These are phyloP conservation scores for Odocoileus virginianus DNA, from an alignment of 2,113 vertebrate genomes.

Conservation along the genomic window DNA sequence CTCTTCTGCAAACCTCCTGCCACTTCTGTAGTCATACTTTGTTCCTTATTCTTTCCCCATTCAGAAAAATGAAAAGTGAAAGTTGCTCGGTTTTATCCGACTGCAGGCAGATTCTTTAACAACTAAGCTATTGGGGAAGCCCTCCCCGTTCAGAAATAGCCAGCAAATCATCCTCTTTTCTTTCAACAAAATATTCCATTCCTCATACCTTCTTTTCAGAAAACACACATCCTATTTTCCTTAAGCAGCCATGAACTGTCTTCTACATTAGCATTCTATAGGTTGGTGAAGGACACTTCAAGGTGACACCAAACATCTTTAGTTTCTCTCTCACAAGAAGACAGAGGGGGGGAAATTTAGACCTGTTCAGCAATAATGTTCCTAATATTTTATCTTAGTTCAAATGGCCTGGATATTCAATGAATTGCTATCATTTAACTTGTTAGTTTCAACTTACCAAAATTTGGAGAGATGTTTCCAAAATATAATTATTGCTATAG, in stretches of 20 bases:
- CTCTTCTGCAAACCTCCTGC: not conserved
- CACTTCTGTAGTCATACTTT: not conserved
- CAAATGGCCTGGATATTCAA: not conserved
- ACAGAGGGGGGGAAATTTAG: not conserved
- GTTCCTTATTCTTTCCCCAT: not conserved
- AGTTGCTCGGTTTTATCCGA: fast-evolving
- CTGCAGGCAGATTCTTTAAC: not conserved
- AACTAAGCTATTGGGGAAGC: not conserved
- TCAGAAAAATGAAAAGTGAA: not conserved
- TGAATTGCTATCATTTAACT: not conserved
- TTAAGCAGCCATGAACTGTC: not conserved
- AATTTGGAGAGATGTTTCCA: not conserved
- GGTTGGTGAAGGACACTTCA: not conserved
- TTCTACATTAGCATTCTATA: not conserved
- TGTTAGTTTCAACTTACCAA: not conserved
- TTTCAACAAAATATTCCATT: not conserved
- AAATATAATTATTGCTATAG: not conserved
- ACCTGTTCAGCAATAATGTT: not conserved
- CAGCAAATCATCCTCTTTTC: not conserved
- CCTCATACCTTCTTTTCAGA: not conserved
- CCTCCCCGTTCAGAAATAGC: not conserved
- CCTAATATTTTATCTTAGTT: not conserved
- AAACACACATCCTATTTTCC: not conserved
- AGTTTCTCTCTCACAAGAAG: not conserved
- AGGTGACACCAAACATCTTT: not conserved